These are phyloP conservation scores for Triplophysa bombifrons DNA, from an alignment of 2,797 vertebrate species.

Conservation along the genomic window DNA sequence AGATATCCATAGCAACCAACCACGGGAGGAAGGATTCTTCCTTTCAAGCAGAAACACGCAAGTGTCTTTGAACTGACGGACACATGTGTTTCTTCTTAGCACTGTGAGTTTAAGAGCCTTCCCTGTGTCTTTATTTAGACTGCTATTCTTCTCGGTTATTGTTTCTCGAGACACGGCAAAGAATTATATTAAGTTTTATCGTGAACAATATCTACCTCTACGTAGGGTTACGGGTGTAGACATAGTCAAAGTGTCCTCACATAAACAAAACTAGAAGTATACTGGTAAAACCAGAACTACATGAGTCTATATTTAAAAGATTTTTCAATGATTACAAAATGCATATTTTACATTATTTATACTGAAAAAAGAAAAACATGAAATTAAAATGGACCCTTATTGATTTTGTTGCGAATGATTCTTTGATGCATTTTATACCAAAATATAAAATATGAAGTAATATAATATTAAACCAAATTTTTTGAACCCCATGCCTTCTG, in stretches of 20 bases:
- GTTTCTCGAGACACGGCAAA: background rate
- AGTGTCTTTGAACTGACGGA: slow-evolving; percentile 58
- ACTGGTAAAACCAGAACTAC: too few relatives aligned
- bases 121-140: background rate
- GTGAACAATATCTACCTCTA: background rate
- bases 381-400: background rate
- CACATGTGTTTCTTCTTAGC: slow-evolving; percentile 5
- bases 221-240: background rate
- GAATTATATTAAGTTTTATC: background rate
- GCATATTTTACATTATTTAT: background rate
- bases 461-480: too few relatives aligned
- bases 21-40: slow-evolving; percentile 60
- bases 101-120: background rate
- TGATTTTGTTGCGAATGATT: background rate
- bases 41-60: slow-evolving; percentile 67
- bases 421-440: background rate
- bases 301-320: too few relatives aligned
- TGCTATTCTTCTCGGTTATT: background rate
- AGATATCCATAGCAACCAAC: slow-evolving; percentile 82
- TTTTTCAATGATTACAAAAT: background rate
- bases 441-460: background rate
- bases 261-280: too few relatives aligned
- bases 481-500: too few relatives aligned
- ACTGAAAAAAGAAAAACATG: background rate
- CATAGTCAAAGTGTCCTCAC: too few relatives aligned